These are phyloP conservation scores for Tanypteryx hageni DNA, from an alignment of 2,888 invertebrate genomes.

Conservation along the genomic window DNA sequence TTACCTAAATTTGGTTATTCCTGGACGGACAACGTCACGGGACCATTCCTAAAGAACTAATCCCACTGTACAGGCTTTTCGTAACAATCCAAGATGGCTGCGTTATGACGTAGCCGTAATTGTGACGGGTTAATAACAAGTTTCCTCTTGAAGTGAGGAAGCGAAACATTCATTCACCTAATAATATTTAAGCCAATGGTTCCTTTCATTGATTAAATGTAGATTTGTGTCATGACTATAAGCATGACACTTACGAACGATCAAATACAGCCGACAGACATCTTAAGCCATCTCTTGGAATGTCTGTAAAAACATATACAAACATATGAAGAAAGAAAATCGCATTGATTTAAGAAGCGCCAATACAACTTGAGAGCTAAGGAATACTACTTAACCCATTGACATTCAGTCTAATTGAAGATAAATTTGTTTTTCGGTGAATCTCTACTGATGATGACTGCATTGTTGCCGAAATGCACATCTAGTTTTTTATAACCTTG, in stretches of 20 bases:
- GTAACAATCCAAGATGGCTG: constrained; percentile 62
- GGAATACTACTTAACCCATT: too few relatives aligned
- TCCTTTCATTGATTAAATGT: neutral
- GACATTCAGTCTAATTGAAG: too few relatives aligned
- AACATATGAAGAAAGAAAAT: constrained; percentile 12
- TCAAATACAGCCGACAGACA: constrained; percentile 34
- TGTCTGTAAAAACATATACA: neutral
- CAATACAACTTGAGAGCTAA: neutral
- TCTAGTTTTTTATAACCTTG: too few relatives aligned
- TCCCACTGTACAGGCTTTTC: constrained; percentile 58
- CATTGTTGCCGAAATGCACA: too few relatives aligned
- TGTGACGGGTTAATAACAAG: constrained; percentile 49
- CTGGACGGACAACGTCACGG: constrained; percentile 64
- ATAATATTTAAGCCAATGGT: neutral
- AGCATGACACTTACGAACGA: constrained; percentile 29
- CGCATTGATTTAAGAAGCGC: neutral
- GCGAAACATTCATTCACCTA: neutral
- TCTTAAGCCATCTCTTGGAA: constrained; percentile 54
- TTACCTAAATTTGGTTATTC: constrained; percentile 52
- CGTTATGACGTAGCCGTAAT: constrained; percentile 59
- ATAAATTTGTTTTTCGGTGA: too few relatives aligned
- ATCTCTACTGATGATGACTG: too few relatives aligned
- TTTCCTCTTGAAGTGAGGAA: neutral
- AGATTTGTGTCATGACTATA: constrained; percentile 20
- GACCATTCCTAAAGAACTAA: constrained; percentile 54